Conservation (phyloP, 64 coral and sea anemone species). For the Pocillopora verrucosa region DNA sequence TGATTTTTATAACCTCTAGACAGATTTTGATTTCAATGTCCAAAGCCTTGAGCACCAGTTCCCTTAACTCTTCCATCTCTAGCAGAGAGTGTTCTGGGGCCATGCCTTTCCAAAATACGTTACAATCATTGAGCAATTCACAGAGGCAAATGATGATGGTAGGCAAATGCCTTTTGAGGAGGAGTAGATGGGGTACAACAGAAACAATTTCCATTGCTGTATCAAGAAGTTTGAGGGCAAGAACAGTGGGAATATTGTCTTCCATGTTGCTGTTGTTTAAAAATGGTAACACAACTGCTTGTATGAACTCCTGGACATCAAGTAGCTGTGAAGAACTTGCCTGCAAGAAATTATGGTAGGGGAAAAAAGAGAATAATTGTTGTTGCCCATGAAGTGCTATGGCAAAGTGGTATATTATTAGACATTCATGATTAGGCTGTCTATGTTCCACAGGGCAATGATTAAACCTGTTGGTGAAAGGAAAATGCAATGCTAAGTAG, state of each 20-base stretch:
- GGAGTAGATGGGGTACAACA: background rate
- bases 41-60: constrained; percentile 15
- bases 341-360: background rate
- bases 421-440: too few relatives aligned
- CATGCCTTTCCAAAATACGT: constrained; percentile 37
- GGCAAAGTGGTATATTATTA: too few relatives aligned
- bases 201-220: background rate
- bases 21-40: constrained; percentile 13
- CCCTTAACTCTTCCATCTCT: constrained; percentile 34
- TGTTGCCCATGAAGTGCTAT: background rate
- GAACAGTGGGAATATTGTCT: background rate
- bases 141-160: constrained; percentile 34
- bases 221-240: constrained; percentile 43
- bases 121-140: constrained; percentile 44
- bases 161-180: constrained; percentile 33
- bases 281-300: constrained; percentile 10
- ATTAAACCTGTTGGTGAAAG: too few relatives aligned
- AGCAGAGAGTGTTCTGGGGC: constrained; percentile 18
- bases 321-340: constrained; percentile 12
- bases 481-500: too few relatives aligned
- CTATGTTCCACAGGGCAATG: too few relatives aligned
- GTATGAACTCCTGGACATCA: constrained; percentile 3
- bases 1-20: background rate
- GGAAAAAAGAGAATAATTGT: background rate
- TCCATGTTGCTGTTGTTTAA: constrained; percentile 18